Conservation (phyloP, 2,797 vertebrate genomes). For the Falco novaeseelandiae region DNA sequence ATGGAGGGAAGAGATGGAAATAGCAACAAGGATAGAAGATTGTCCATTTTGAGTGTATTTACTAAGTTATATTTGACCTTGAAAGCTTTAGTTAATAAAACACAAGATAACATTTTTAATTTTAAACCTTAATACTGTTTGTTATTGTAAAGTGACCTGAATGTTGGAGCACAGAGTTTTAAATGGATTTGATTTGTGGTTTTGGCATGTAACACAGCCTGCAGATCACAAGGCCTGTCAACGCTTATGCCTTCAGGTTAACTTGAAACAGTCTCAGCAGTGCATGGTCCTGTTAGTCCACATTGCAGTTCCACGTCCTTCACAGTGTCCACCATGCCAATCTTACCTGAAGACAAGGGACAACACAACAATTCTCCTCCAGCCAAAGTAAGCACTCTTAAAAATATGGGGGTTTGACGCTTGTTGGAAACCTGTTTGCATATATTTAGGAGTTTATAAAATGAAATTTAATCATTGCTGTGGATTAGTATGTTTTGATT, state of each 20-base stretch:
- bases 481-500: not conserved
- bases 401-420: not conserved
- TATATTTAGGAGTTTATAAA: not conserved
- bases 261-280: slow-evolving; percentile 56
- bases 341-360: slow-evolving; percentile 90
- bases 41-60: slow-evolving; percentile 18
- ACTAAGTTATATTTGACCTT: slow-evolving; percentile 42
- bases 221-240: slow-evolving; percentile 70
- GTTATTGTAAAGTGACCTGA: slow-evolving; percentile 67
- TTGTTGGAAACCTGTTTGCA: not conserved
- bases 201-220: slow-evolving; percentile 79
- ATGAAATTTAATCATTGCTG: not conserved
- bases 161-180: slow-evolving; percentile 48
- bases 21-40: not conserved
- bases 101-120: slow-evolving; percentile 39
- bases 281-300: slow-evolving; percentile 58
- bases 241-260: slow-evolving; percentile 69
- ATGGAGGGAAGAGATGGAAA: not conserved
- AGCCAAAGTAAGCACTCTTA: slow-evolving; percentile 82
- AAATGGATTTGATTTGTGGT: slow-evolving; percentile 74
- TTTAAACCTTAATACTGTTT: slow-evolving; percentile 57
- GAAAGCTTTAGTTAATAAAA: slow-evolving; percentile 57
- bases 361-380: slow-evolving; percentile 83
- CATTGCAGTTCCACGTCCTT: slow-evolving; percentile 75
- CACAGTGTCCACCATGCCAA: slow-evolving; percentile 85